Evolutionary conservation across 2,888 invertebrate species (phyloP), one percentile per base, ranked within the genome.

Genomic region (Orthosia gracilis): DNA sequence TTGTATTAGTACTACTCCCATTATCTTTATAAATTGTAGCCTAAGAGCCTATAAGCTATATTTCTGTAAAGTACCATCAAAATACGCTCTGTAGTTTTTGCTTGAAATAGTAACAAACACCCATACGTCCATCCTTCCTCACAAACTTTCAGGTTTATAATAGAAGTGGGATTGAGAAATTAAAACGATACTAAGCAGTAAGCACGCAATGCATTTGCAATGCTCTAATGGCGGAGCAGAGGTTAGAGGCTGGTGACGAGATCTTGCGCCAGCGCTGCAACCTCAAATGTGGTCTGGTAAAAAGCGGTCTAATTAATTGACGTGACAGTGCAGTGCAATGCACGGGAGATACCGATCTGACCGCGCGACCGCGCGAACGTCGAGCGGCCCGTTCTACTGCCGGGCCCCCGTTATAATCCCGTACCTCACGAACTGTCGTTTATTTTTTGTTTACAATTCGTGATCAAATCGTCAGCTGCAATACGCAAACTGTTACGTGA

Each of bases 401-500:
- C 68, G 57, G 58, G 15, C 23, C 58, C 7, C 52, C 21, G 55
- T 59, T 67, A 66, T 72, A 67, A 78, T 61, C 79, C 78, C 70
- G 58, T 58, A 62, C 69, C 80, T 78, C 80, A 82, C 84, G 76
- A 74, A 68, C 64, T 71, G 75, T 71, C 64, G 78, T 74, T 82
- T 59, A 69, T 67, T 76, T 88, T 86, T 86, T 85, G 80, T 84
- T 86, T 82, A 84, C 84, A 76, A 68, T 85, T 89, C 84, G 88
- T 89, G 89, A 87, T 85, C 87, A 82, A 85, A 83, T 80, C 69
- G 78, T 79, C 82, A 72, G 68, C 74, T 78, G 87, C 84, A 84
- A 86, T 85, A 82, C 70, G 75, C 62, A 50, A 63, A 83, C 71
- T 85, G 78, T 90, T 90, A 90, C 89, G 90, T 89, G 89, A 86